Evolutionary conservation across 2,797 vertebrate genomes (phyloP).

Genomic region (Acridotheres tristis): DNA sequence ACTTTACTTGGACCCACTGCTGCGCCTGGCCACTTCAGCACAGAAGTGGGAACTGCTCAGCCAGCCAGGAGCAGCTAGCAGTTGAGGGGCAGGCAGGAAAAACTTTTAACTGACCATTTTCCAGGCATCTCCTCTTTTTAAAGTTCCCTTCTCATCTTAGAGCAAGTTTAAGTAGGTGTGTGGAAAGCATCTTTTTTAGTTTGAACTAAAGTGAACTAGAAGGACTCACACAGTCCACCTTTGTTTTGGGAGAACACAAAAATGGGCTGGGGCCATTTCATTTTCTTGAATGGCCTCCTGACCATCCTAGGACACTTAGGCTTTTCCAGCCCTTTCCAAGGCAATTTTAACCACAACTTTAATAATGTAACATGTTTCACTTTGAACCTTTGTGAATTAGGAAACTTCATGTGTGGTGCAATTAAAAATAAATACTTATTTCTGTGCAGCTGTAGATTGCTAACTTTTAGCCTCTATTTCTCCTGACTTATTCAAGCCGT

Average conservation of each 20-base stretch:
- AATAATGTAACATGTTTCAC: not conserved
- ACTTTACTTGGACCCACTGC: rapidly evolving
- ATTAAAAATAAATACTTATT: not conserved
- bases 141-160: not conserved
- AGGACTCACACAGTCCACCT: not conserved
- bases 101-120: not conserved
- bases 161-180: not conserved
- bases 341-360: not conserved
- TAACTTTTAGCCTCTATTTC: not conserved
- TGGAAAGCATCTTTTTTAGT: not conserved
- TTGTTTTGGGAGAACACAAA: not conserved
- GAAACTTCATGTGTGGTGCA: not conserved
- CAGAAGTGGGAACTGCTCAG: not conserved
- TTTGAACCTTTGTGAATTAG: not conserved
- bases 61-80: not conserved
- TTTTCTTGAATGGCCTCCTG: not conserved
- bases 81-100: not conserved
- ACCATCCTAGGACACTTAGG: not conserved
- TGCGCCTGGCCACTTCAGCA: not conserved
- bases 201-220: not conserved
- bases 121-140: not conserved
- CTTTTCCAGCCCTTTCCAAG: not conserved
- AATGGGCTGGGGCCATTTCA: not conserved
- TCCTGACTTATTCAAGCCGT: not conserved
- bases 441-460: not conserved